These are phyloP conservation scores for Willisornis vidua DNA, from an alignment of 2,113 vertebrate genomes.

Conservation along the genomic window DNA sequence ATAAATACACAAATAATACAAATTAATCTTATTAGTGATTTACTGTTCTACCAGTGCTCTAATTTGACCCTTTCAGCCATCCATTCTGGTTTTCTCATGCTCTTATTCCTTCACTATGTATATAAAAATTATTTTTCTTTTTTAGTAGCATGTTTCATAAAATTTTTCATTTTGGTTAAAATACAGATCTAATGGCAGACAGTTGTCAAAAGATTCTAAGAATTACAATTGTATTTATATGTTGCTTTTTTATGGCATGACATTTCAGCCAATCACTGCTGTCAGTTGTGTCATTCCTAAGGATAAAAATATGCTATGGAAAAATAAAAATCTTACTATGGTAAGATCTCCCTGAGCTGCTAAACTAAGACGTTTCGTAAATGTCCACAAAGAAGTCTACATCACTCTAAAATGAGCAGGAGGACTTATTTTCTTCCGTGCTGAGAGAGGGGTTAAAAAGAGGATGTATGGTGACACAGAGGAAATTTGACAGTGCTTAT, in stretches of 20 bases:
- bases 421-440: background rate
- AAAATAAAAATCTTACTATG: background rate
- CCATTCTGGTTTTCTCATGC: background rate
- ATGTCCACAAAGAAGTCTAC: background rate
- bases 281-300: background rate
- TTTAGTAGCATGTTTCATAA: background rate
- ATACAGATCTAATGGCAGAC: background rate
- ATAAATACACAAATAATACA: background rate
- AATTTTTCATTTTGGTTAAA: background rate
- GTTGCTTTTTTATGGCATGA: background rate
- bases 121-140: background rate
- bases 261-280: background rate
- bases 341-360: background rate
- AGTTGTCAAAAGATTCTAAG: background rate
- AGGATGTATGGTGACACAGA: conserved; percentile 13
- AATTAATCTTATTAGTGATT: background rate
- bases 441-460: background rate
- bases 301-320: background rate
- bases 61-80: background rate
- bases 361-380: conserved; percentile 23
- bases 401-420: background rate
- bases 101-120: background rate
- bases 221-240: background rate
- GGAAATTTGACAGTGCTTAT: conserved; percentile 64
- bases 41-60: background rate